Conservation (phyloP, 2,888 invertebrate genomes). For the Boloria selene region DNA sequence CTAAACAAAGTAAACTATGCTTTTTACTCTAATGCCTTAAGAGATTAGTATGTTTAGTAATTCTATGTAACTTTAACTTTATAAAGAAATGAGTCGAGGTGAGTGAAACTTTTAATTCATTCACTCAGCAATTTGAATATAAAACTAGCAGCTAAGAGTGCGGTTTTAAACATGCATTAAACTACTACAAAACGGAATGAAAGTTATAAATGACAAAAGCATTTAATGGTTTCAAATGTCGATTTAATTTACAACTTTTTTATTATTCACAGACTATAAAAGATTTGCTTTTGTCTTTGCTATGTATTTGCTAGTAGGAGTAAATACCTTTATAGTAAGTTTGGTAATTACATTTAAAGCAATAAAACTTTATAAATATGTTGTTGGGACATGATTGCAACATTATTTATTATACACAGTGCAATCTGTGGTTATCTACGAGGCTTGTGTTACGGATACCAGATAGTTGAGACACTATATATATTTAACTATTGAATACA, state of each 20-base stretch:
- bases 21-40: conserved; percentile 15
- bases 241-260: conserved; percentile 19
- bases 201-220: conserved; percentile 23
- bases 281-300: neutral
- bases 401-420: too few species aligned
- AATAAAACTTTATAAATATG: too few species aligned
- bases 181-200: conserved; percentile 16
- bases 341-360: too few species aligned
- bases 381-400: too few species aligned
- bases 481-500: too few species aligned
- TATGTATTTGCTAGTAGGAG: neutral
- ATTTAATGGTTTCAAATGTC: conserved; percentile 22
- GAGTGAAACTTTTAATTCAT: conserved; percentile 37
- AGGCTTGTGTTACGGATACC: too few species aligned
- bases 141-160: conserved; percentile 19
- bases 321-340: neutral
- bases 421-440: too few species aligned
- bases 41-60: conserved; percentile 31
- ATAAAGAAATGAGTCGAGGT: conserved; percentile 30
- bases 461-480: too few species aligned
- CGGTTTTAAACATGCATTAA: conserved; percentile 21
- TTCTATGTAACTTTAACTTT: conserved; percentile 28
- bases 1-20: neutral
- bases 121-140: conserved; percentile 32
- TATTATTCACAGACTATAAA: neutral